A percentile compares a stretch with the other conserved stretches of the same genome.
Conservation (phyloP, 2,797 vertebrate genomes). For the Setipinna tenuifilis region DNA sequence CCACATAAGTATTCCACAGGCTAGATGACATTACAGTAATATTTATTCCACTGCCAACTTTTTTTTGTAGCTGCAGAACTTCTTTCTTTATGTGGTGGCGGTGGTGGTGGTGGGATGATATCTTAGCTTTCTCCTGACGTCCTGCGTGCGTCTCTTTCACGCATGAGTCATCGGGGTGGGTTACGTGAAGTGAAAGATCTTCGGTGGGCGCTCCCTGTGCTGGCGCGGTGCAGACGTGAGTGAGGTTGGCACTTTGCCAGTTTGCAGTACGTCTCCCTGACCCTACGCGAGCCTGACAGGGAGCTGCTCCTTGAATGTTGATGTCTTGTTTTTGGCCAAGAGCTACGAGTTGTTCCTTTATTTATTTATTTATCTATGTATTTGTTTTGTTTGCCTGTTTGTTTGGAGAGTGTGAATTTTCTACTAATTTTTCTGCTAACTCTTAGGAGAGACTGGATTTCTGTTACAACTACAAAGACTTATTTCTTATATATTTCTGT, state of each 20-base stretch:
- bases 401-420: neutral
- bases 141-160: slow-evolving; percentile 2
- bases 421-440: neutral
- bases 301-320: slow-evolving; percentile 21
- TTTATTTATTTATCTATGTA: slow-evolving; percentile 13
- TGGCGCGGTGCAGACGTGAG: slow-evolving; percentile 3
- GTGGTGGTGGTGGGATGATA: neutral
- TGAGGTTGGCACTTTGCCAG: slow-evolving; percentile 25
- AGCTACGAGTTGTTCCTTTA: neutral
- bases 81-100: neutral
- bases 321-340: slow-evolving; percentile 28
- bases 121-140: slow-evolving; percentile 15
- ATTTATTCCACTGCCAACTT: neutral
- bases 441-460: neutral
- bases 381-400: slow-evolving; percentile 17
- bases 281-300: slow-evolving; percentile 10
- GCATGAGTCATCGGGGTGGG: slow-evolving; percentile 23
- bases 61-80: neutral
- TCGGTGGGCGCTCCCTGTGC: slow-evolving; percentile 3
- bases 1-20: neutral
- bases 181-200: slow-evolving; percentile 26
- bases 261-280: slow-evolving; percentile 23
- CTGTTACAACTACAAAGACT: no score
- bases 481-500: neutral
- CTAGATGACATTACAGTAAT: neutral